Base-by-base conservation (phyloP, 2,797 vertebrate genomes). In the Nannoperca obscura region DNA sequence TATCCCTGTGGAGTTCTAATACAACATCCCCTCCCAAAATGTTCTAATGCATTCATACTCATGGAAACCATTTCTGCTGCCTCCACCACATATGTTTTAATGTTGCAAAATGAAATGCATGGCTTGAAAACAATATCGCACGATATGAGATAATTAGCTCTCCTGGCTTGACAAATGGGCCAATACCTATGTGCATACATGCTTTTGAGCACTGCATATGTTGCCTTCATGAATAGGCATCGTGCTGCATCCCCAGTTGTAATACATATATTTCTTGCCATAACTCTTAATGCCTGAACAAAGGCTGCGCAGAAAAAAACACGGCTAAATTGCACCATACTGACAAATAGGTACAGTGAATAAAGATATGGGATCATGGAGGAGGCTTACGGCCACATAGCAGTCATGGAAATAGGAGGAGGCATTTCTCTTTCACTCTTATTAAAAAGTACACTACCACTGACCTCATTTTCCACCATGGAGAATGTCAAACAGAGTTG, bases 31-130 rank as follows among this genome's bases (percentile, higher is more conserved):
- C 92, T 95, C 95, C 96, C 96, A 98, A 98, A 99, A 97, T 97
- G 95, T 96, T 95, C 95, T 98, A 99, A 99, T 99, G 97, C 96
- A 99, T 99, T 99, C 97, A 97, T 97, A 92, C 96, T 96, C 98
- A 99, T 98, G 98, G 94, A 96, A 95, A 94, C 95, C 95, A 97
- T 97, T 94, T 97, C 93, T 90, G 95, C 95, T 94, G 96, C 95
- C 95, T 95, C 95, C 95, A 95, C 96, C 97, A 97, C 93, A 94
- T 97, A 96, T 97, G 96, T 97, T 96, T 96, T 97, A 98, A 98
- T 98, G 97, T 97, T 96, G 94, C 94, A 94, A 96, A 97, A 96
- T 97, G 95, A 97, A 96, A 97, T 95, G 94, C 97, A 95, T 94
- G 93, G 96, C 95, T 96, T 93, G 93, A 96, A 96, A 97, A 96